Base-by-base conservation (phyloP, 2,888 invertebrate genomes). In the Himalopsyche anomala region DNA sequence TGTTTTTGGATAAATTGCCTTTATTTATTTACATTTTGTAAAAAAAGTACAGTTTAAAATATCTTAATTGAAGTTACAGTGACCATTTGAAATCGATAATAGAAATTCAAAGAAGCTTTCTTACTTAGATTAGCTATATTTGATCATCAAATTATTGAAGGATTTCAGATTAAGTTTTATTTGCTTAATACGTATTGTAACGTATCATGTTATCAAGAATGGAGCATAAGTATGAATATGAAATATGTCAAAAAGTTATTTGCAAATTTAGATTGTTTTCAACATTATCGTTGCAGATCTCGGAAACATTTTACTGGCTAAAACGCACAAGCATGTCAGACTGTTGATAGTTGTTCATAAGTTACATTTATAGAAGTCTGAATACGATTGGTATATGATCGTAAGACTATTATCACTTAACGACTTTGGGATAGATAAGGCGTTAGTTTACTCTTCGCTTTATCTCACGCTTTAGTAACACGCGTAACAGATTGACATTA, bases 301-400 rank as follows among this genome's bases (percentile, higher is more conserved):
- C 74, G 15, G 12, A 38, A 36, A 38, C 8, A 36, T 74, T 74
- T 74, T 74, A 36, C 11, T 74, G 15, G 74, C 36, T 36, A 74
- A 36, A 74, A 15, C 28, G 74, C 36, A 9, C 74, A 36, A 74
- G 12, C 74, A 74, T 36, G 74, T 74, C 38, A 74, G 28, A 11
- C 28, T 74, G 74, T 28, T 74, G 74, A 74, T 74, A 74, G 74
- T 74, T 74, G 74, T 38, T 74, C 74, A 74, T 74, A 74, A 74
- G 74, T 74, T 74, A 74, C 74, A 74, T 74, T 74, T 74, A 74
- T 38, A 74, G 74, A 74, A 74, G 19, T 36, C 74, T 74, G 74
- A 74, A 74, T 74, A 74, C 74, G 74, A 74, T 74, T 38, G 74
- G 74, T 74, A 74, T 74, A 74, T 15, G 74, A 74, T 74, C 36